Percentiles rank a stretch among this genome's conserved stretches.
phyloP scores from a whole-genome alignment of 2,888 invertebrate species.

The Crematogaster levior region DNA sequence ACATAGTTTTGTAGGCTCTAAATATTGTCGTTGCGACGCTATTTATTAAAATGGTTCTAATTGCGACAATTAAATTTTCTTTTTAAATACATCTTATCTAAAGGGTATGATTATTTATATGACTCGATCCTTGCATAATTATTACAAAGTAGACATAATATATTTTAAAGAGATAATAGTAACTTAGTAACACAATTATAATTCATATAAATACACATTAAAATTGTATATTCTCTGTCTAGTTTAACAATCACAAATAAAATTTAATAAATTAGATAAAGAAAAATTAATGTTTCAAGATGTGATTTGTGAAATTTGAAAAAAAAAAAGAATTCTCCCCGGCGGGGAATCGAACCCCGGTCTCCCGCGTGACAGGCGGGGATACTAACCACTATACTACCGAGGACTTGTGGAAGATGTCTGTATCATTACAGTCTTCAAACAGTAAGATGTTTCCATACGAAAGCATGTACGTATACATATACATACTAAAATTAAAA shows the following conservation, averaged over 20 bases:
- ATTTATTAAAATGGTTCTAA: background rate
- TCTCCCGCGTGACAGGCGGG: slow-evolving; percentile 49
- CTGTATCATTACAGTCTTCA: background rate
- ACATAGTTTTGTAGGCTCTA: background rate
- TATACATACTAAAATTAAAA: background rate
- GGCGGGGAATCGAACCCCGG: too few relatives aligned
- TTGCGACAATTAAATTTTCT: background rate
- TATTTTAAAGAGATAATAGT: background rate
- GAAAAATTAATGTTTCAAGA: background rate
- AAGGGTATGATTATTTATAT: too few relatives aligned
- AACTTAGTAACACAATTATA: background rate
- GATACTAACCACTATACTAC: slow-evolving; percentile 41
- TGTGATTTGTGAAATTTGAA: background rate
- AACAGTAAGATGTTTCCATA: background rate
- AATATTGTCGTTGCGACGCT: background rate
- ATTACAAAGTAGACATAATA: background rate
- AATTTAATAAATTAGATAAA: background rate
- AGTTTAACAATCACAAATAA: background rate
- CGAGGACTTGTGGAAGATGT: background rate
- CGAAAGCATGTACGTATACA: background rate
- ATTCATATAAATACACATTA: background rate
- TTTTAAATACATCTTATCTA: background rate
- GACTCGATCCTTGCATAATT: background rate
- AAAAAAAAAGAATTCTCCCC: slow-evolving; percentile 10
- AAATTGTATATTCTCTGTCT: background rate